Percentiles rank a stretch among this genome's conserved stretches.
Evolutionary conservation across 2,888 invertebrate species (phyloP).

Genomic region (Smittia aterrima): DNA sequence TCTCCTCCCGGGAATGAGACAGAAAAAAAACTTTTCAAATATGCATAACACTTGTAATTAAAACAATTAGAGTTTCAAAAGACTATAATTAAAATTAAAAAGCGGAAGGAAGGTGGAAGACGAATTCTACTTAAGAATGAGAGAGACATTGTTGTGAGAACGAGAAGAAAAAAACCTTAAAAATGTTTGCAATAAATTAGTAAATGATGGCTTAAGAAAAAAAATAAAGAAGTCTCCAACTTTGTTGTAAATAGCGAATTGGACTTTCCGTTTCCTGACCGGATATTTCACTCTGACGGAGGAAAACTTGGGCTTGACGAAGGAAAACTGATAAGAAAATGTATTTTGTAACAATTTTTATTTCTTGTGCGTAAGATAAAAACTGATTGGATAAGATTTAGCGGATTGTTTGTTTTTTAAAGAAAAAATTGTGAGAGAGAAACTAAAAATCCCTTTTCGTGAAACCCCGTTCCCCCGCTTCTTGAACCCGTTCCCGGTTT

Average conservation of each 20-base stretch:
- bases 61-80: conserved; percentile 38
- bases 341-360: conserved; percentile 25
- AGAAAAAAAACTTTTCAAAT: not conserved
- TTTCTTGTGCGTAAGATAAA: conserved; percentile 24
- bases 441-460: not conserved
- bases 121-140: not conserved
- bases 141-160: not conserved
- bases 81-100: conserved; percentile 28
- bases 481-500: not conserved
- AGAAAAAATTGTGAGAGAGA: conserved; percentile 17
- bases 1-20: too few relatives aligned
- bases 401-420: conserved; percentile 5
- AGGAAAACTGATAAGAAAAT: conserved; percentile 3
- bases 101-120: not conserved
- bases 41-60: conserved; percentile 32
- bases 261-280: not conserved
- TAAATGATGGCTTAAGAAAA: conserved; percentile 19
- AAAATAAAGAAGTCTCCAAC: not conserved
- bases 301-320: not conserved
- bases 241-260: conserved; percentile 9
- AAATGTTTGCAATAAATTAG: conserved; percentile 26
- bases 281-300: not conserved
- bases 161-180: conserved; percentile 1
- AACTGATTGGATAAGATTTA: conserved; percentile 4
- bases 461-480: not conserved